Evolutionary conservation across 2,888 invertebrate genomes (phyloP).

Genomic region (Eutolmus rufibarbis): DNA sequence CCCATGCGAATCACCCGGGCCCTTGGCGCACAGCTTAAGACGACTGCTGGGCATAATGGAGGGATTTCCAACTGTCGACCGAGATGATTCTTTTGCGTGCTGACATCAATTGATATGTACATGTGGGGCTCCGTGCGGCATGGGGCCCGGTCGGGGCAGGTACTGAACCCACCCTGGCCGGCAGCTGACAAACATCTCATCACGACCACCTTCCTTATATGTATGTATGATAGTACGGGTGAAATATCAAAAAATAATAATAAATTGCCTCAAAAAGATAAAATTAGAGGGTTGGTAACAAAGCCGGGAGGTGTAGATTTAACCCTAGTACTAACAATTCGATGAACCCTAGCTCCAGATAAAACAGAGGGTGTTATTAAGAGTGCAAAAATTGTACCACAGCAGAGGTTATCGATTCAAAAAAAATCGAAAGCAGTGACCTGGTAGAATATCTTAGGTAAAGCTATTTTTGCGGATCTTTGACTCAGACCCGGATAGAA

Average conservation of each 20-base stretch:
- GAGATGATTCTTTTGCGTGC: slow-evolving; percentile 34
- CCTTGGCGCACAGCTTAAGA: not conserved
- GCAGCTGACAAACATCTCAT: slow-evolving; percentile 6
- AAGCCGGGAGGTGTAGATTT: not conserved
- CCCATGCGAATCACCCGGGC: not conserved
- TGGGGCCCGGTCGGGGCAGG: not conserved
- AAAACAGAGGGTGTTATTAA: not conserved
- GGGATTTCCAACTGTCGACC: slow-evolving; percentile 26
- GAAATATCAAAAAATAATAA: not conserved
- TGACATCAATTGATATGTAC: slow-evolving; percentile 34
- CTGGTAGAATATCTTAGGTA: no score
- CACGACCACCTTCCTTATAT: not conserved
- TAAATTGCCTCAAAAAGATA: not conserved
- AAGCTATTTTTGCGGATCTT: no score
- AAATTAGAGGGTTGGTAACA: not conserved
- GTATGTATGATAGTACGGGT: not conserved
- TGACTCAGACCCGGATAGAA: no score
- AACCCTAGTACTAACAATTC: not conserved
- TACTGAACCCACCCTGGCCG: not conserved
- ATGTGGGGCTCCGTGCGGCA: not conserved
- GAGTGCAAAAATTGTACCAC: not conserved
- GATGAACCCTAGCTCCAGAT: not conserved
- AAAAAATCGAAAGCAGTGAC: no score
- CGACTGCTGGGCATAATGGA: slow-evolving; percentile 12
- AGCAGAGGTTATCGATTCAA: no score